A percentile compares a stretch with the other conserved stretches of the same genome.
Evolutionary conservation across 2,888 invertebrate species (phyloP).

Genomic region (Empis stercorea): DNA sequence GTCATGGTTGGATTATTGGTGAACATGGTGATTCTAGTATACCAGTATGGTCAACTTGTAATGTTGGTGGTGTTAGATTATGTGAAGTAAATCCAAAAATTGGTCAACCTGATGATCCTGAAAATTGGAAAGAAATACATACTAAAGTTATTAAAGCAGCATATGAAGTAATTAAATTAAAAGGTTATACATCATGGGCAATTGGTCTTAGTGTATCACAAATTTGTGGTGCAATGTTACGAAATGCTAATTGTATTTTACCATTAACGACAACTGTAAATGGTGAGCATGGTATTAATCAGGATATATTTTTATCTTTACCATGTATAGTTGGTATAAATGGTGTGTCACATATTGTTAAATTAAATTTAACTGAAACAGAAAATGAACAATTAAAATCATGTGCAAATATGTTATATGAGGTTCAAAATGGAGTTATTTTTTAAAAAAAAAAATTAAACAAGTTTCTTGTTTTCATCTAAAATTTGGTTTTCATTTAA

Average conservation of each 20-base stretch:
- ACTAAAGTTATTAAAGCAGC: constrained; percentile 63
- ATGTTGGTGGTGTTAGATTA: constrained; percentile 69
- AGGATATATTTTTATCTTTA: constrained; percentile 66
- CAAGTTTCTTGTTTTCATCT: too few relatives aligned
- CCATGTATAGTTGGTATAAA: constrained; percentile 54
- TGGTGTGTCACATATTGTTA: constrained; percentile 51
- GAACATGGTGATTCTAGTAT: constrained; percentile 82
- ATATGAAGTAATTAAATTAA: constrained; percentile 61
- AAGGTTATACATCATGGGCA: constrained; percentile 81
- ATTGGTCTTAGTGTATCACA: constrained; percentile 61
- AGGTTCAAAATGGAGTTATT: constrained; percentile 38
- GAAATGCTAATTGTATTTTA: constrained; percentile 54
- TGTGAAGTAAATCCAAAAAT: constrained; percentile 55
- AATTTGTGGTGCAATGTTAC: constrained; percentile 49
- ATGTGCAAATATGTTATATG: constrained; percentile 47
- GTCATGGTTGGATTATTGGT: constrained; percentile 79
- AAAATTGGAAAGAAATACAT: constrained; percentile 61
- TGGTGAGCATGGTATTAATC: constrained; percentile 50
- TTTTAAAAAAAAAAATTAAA: constrained; percentile 10
- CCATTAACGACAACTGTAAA: constrained; percentile 60
- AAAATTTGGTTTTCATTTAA: too few relatives aligned
- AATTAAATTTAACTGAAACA: constrained; percentile 47
- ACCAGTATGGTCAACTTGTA: constrained; percentile 81
- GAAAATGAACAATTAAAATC: constrained; percentile 46
- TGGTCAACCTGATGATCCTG: constrained; percentile 53